Percentiles rank a stretch among this genome's conserved stretches.
These are phyloP conservation scores for Paradoxurus hermaphroditus DNA, from an alignment of 2,113 vertebrate species.

Conservation along the genomic window DNA sequence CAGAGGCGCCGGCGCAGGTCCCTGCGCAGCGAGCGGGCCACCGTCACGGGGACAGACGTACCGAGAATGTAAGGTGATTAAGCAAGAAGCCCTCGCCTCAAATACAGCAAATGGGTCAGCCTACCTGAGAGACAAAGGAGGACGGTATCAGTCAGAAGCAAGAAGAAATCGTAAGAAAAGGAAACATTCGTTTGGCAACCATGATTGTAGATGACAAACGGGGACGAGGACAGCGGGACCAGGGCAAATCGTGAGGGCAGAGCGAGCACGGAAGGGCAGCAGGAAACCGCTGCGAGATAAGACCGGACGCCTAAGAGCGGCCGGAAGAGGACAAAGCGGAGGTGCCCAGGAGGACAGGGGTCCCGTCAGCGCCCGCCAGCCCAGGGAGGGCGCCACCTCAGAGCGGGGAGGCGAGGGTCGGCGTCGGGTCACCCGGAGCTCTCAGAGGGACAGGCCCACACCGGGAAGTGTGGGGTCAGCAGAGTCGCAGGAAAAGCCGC, in stretches of 20 bases:
- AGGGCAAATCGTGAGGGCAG: accelerated
- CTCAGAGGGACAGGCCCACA: background rate
- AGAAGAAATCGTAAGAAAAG: too few species aligned
- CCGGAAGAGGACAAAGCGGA: background rate
- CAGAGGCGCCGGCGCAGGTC: background rate
- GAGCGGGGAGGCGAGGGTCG: accelerated
- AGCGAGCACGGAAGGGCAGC: accelerated
- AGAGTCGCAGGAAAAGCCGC: accelerated
- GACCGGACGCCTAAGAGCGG: accelerated
- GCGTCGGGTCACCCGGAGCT: background rate
- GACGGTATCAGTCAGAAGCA: accelerated
- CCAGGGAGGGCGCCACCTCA: background rate
- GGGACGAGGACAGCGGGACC: accelerated
- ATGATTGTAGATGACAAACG: accelerated
- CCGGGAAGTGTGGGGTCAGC: accelerated
- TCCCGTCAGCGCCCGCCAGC: too few species aligned
- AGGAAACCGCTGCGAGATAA: accelerated
- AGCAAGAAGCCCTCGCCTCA: background rate
- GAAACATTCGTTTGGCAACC: accelerated
- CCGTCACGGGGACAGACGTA: accelerated
- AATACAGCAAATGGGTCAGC: accelerated
- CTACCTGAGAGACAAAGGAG: accelerated
- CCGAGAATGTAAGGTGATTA: accelerated
- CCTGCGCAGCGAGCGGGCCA: accelerated
- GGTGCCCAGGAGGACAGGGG: accelerated